Percentiles rank a stretch among this genome's conserved stretches.
Conservation (phyloP, 92 coral and sea anemone species). For the Porites rus region DNA sequence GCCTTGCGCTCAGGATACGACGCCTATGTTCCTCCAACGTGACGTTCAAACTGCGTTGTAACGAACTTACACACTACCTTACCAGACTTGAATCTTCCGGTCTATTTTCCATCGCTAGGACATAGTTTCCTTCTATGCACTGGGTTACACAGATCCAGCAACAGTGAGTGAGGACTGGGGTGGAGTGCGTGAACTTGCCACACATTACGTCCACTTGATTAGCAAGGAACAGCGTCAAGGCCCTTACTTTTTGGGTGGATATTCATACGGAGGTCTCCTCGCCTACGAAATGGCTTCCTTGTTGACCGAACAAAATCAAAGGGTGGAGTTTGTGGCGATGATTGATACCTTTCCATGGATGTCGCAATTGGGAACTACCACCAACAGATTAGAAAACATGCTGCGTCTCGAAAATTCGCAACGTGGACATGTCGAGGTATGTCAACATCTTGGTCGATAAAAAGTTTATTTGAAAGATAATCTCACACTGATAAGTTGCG, state of each 20-base stretch:
- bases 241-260: slow-evolving; percentile 82
- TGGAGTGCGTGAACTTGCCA: slow-evolving; percentile 75
- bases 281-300: slow-evolving; percentile 58
- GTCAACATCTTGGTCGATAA: background rate
- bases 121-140: slow-evolving; percentile 65
- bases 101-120: slow-evolving; percentile 31
- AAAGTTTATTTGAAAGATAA: no score
- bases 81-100: background rate
- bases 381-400: no score
- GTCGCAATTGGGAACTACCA: no score
- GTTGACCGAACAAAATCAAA: slow-evolving; percentile 35
- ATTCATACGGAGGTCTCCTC: slow-evolving; percentile 75
- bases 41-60: no score
- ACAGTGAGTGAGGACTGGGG: slow-evolving; percentile 52
- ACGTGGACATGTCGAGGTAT: slow-evolving; percentile 22
- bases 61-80: no score
- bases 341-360: slow-evolving; percentile 7
- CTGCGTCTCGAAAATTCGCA: background rate
- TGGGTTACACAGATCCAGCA: slow-evolving; percentile 75
- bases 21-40: no score
- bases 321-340: slow-evolving; percentile 48
- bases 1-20: no score
- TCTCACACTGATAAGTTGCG: no score
- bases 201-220: slow-evolving; percentile 62
- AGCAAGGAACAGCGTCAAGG: slow-evolving; percentile 66